Percentiles rank a stretch among this genome's conserved stretches.
These are phyloP conservation scores for Empidonax alnorum DNA, from an alignment of 2,113 vertebrate genomes.

Conservation along the genomic window DNA sequence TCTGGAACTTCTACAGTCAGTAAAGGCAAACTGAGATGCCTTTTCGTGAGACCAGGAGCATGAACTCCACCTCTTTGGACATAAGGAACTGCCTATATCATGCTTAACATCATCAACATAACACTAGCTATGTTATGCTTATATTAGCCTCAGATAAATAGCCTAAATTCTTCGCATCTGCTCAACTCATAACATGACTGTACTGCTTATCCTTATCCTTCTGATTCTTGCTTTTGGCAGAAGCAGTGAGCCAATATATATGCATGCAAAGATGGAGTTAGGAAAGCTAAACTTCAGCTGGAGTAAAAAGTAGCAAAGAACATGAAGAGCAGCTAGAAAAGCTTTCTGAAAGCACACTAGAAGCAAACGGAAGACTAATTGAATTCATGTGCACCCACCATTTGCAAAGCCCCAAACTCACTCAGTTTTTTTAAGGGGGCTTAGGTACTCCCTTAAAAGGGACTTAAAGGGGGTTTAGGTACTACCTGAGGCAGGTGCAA, in stretches of 20 bases:
- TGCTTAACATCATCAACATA: neutral
- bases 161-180: neutral
- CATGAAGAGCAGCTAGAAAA: neutral
- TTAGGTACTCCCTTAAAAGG: neutral
- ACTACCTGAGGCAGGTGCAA: neutral
- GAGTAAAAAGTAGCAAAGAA: neutral
- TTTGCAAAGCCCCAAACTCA: neutral
- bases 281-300: neutral
- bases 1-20: neutral
- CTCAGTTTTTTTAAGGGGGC: neutral
- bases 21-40: neutral
- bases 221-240: neutral
- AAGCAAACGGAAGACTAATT: neutral
- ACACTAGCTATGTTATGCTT: neutral
- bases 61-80: neutral
- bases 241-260: neutral
- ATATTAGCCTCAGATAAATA: neutral
- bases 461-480: neutral
- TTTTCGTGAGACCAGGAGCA: neutral
- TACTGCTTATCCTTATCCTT: neutral
- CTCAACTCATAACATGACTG: neutral
- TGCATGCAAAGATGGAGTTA: neutral
- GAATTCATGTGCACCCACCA: neutral
- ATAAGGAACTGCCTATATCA: neutral
- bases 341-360: neutral